Conservation (phyloP, 2,888 invertebrate genomes). For the Sepiola atlantica region DNA sequence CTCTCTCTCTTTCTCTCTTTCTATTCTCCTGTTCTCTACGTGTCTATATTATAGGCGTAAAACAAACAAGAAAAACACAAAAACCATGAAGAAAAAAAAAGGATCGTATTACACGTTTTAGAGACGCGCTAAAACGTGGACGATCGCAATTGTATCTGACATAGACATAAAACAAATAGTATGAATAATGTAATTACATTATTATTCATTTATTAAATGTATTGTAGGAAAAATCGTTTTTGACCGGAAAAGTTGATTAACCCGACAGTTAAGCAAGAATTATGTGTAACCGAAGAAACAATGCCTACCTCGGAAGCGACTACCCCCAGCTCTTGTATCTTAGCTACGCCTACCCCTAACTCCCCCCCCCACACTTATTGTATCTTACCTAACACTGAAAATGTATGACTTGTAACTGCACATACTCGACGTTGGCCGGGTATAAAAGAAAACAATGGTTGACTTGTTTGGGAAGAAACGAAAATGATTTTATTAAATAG, state of each 20-base stretch:
- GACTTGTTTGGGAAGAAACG: too few relatives aligned
- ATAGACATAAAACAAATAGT: neutral
- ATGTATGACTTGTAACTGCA: too few relatives aligned
- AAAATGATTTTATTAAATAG: too few relatives aligned
- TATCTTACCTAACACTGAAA: too few relatives aligned
- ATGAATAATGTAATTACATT: neutral
- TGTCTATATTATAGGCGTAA: too few relatives aligned
- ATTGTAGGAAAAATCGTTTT: neutral
- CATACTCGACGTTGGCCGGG: too few relatives aligned
- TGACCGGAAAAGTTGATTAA: neutral
- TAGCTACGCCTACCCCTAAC: too few relatives aligned
- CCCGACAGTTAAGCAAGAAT: neutral
- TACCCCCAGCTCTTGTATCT: too few relatives aligned
- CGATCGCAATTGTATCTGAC: neutral
- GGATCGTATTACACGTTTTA: neutral
- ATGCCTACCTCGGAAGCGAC: neutral
- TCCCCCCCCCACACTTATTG: too few relatives aligned
- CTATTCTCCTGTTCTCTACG: neutral
- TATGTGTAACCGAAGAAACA: neutral
- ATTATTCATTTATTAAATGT: neutral
- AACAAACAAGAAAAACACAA: too few relatives aligned
- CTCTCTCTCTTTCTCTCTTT: neutral
- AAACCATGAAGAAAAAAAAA: neutral
- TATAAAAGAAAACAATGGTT: too few relatives aligned
- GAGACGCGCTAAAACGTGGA: neutral